A percentile compares a stretch with the other conserved stretches of the same genome.
Conservation (phyloP, 2,113 vertebrate species). For the Falcunculus frontatus region DNA sequence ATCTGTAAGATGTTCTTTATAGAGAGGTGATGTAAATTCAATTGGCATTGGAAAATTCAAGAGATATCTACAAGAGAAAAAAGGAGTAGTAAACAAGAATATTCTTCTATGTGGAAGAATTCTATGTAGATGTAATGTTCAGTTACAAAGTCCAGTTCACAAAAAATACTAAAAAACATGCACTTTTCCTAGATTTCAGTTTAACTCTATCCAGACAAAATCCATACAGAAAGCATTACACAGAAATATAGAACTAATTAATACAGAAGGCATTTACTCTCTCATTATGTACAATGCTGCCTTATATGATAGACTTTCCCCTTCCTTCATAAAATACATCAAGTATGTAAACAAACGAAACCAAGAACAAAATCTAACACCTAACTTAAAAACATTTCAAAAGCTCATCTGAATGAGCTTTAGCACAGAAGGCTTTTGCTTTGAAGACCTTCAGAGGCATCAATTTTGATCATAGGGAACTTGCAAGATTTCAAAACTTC, state of each 20-base stretch:
- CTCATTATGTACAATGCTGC: not conserved
- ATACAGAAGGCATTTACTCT: not conserved
- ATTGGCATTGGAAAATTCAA: constrained; percentile 83
- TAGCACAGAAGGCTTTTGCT: not conserved
- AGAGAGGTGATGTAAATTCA: constrained; percentile 73
- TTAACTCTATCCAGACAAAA: not conserved
- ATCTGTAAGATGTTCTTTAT: constrained; percentile 79
- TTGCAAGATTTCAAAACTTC: not conserved
- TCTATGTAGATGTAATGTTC: not conserved
- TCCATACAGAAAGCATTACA: not conserved
- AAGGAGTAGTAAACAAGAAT: not conserved
- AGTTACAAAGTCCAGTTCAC: not conserved
- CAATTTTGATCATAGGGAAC: not conserved
- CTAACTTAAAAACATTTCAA: not conserved
- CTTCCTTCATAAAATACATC: not conserved
- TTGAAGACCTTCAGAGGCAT: not conserved
- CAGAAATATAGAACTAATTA: not conserved
- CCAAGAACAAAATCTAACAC: not conserved
- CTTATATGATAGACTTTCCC: not conserved
- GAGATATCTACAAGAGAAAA: constrained; percentile 75
- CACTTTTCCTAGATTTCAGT: not conserved
- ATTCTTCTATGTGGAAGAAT: not conserved
- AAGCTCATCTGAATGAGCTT: not conserved
- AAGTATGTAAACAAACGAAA: not conserved
- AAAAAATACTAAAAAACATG: not conserved